Percentiles rank a stretch among this genome's conserved stretches.
Evolutionary conservation across 2,113 vertebrate genomes (phyloP).

Genomic region (Scophthalmus maximus): DNA sequence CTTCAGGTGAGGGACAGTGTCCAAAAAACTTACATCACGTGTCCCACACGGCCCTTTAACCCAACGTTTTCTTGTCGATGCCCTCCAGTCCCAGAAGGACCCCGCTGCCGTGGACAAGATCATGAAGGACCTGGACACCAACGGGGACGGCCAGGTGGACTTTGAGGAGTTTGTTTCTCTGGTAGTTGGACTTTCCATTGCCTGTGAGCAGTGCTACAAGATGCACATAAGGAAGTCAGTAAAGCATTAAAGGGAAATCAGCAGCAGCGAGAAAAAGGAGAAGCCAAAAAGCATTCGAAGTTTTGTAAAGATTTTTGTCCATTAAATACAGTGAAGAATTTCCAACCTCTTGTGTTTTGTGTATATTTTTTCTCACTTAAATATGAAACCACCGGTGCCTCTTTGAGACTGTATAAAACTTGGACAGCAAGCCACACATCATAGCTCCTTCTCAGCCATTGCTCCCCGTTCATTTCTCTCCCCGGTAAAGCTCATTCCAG

Average conservation of each 20-base stretch:
- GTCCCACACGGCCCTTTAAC: not conserved
- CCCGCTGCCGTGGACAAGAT: conserved; percentile 88
- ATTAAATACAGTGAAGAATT: conserved; percentile 60
- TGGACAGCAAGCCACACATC: not conserved
- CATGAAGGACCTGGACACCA: conserved; percentile 93
- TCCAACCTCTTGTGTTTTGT: conserved; percentile 25
- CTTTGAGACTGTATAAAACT: not conserved
- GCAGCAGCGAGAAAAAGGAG: not conserved
- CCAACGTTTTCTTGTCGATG: not conserved
- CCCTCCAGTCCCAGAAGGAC: conserved; percentile 88
- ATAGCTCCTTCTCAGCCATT: not conserved
- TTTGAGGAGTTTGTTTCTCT: conserved; percentile 96
- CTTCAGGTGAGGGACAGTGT: conserved; percentile 78
- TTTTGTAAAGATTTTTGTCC: conserved; percentile 59
- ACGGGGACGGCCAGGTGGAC: conserved; percentile 89
- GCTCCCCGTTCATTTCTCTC: not conserved
- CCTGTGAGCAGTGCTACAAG: conserved; percentile 91
- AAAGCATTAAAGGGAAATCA: conserved; percentile 30
- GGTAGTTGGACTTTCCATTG: conserved; percentile 92
- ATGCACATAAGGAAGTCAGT: conserved; percentile 35
- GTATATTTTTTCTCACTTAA: not conserved
- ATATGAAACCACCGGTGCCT: not conserved
- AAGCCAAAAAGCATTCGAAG: conserved; percentile 26
- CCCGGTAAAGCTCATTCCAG: not conserved
- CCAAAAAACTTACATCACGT: not conserved